phyloP scores from a whole-genome alignment of 2,113 vertebrate genomes.

The Reinhardtius hippoglossoides region DNA sequence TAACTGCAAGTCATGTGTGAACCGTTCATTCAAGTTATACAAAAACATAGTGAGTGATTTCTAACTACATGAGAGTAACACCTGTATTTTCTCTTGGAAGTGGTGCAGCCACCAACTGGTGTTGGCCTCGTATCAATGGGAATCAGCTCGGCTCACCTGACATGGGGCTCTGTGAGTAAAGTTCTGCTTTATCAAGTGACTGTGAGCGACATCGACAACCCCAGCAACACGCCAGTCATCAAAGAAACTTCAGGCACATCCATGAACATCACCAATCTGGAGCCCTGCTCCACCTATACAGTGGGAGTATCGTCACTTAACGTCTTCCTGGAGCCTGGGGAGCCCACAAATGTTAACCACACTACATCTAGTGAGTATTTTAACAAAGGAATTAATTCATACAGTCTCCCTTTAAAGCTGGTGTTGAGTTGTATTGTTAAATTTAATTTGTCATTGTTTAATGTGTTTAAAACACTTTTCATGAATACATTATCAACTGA shows the following conservation, averaged over 20 bases:
- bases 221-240: constrained; percentile 13
- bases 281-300: constrained; percentile 79
- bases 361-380: constrained; percentile 80
- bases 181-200: constrained; percentile 80
- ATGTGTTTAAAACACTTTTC: no score
- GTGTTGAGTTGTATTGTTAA: no score
- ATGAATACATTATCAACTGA: no score
- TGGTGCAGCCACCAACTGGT: constrained; percentile 80
- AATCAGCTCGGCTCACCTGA: constrained; percentile 57
- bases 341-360: constrained; percentile 61
- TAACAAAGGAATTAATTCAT: background rate
- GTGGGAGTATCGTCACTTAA: constrained; percentile 81
- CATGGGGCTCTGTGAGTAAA: constrained; percentile 69
- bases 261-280: constrained; percentile 71
- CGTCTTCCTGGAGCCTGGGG: constrained; percentile 76
- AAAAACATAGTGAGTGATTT: background rate
- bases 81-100: constrained; percentile 65
- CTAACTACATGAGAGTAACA: background rate
- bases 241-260: constrained; percentile 42
- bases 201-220: constrained; percentile 49
- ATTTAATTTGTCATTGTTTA: no score
- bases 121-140: constrained; percentile 48
- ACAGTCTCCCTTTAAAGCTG: background rate
- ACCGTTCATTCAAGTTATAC: background rate
- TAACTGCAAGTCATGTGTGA: background rate